Base-by-base conservation (phyloP, 2,797 vertebrate genomes). In the Tragopan temminckii region DNA sequence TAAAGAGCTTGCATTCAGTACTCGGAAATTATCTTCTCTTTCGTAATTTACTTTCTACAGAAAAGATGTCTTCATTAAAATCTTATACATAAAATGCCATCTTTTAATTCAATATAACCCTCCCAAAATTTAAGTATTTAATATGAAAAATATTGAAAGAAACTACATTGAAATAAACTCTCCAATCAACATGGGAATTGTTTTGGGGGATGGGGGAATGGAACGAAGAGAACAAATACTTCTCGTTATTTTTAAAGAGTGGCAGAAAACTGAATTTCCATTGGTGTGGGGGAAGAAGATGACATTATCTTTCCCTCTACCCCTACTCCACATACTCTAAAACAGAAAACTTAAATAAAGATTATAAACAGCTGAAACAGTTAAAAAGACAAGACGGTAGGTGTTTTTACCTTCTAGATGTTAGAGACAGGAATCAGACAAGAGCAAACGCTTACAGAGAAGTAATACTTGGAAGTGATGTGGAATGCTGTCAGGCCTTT, bases 1-100 rank as follows among this genome's bases (percentile, higher is more conserved):
- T 53, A 71, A 84, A 80, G 43, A 89, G 84, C 57, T 57, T 88
- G 67, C 59, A 90, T 74, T 71, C 91, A 89, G 11, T 55, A 80
- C 42, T 74, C 61, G 52, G 45, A 95, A 82, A 94, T 82, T 80
- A 94, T 75, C 71, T 66, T 42, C 14, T 42, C n/a, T 52, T 69
- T 11, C 17, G 27, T 67, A 29, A 80, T 80, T 62, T 68, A 80
- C 88, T 88, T 88, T 85, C 72, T 79, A 76, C 11, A 36, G 11
- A 75, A 64, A 50, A 83, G 5, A 71, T 50, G 19, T 45, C 94
- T 80, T 80, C 48, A 71, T 83, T 74, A 92, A 85, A 87, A 58
- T 72, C 77, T 70, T 36, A 66, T 14, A 5, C 31, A 16, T 52
- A 80, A 95, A 85, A 89, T 75, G 31, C 38, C 45, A 78, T 38